Evolutionary conservation across 2,797 vertebrate species (phyloP).

Genomic region (Arctocebus calabarensis): DNA sequence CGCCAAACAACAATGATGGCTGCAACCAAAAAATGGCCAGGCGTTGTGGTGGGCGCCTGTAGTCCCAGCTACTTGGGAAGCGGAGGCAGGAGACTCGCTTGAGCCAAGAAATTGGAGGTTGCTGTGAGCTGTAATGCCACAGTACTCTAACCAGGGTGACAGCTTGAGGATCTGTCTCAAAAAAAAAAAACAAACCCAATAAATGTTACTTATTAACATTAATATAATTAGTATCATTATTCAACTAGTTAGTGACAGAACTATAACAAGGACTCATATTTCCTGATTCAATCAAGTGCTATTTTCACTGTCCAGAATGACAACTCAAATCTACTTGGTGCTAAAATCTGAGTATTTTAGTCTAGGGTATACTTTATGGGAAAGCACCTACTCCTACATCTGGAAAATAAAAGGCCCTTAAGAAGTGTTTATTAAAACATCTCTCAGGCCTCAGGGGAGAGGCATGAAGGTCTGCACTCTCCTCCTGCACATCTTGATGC

Average conservation of each 20-base stretch:
- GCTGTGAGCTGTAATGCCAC: no score
- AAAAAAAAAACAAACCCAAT: not conserved
- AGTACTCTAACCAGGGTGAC: no score
- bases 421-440: slow-evolving; percentile 20
- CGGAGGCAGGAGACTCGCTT: no score
- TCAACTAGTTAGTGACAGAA: slow-evolving; percentile 53
- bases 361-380: slow-evolving; percentile 7
- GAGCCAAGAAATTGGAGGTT: no score
- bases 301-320: slow-evolving; percentile 23
- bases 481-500: no score
- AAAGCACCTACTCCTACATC: slow-evolving; percentile 36
- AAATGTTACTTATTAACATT: slow-evolving; percentile 55
- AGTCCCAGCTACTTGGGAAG: no score
- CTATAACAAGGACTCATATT: slow-evolving; percentile 8
- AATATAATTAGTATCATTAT: slow-evolving; percentile 29
- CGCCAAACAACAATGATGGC: no score
- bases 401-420: slow-evolving; percentile 52
- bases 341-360: slow-evolving; percentile 42
- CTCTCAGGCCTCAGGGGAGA: no score
- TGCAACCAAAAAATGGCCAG: no score
- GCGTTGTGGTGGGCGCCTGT: no score
- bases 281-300: slow-evolving; percentile 14
- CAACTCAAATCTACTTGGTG: not conserved
- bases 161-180: no score
- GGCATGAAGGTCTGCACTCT: no score